A percentile compares a stretch with the other conserved stretches of the same genome.
phyloP scores from a whole-genome alignment of 23 tunicate genomes.

The Trididemnum nubilum region DNA sequence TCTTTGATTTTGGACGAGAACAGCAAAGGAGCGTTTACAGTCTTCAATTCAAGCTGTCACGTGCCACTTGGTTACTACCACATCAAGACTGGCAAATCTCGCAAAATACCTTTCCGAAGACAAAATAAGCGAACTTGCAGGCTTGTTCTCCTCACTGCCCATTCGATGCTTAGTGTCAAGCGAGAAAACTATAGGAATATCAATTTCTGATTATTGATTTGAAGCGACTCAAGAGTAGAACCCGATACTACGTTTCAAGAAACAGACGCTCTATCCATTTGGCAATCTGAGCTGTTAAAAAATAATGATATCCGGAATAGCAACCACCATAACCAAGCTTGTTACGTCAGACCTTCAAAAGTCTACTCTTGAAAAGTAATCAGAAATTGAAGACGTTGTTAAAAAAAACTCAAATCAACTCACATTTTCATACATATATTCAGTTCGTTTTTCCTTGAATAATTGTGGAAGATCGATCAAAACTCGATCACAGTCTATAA shows the following conservation, averaged over 20 bases:
- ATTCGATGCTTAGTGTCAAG: background rate
- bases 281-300: too few relatives aligned
- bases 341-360: background rate
- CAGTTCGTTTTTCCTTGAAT: background rate
- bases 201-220: background rate
- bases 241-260: background rate
- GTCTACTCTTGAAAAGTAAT: background rate
- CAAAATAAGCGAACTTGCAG: too few relatives aligned
- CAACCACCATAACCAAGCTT: background rate
- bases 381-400: background rate
- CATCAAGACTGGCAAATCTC: too few relatives aligned
- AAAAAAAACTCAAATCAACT: background rate
- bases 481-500: background rate
- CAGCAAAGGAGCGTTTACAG: too few relatives aligned
- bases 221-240: background rate
- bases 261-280: background rate
- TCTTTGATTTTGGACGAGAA: too few relatives aligned
- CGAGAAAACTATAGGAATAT: background rate
- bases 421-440: background rate
- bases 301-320: background rate
- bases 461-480: background rate
- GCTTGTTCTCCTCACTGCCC: background rate
- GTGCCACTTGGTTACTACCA: too few relatives aligned
- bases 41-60: too few relatives aligned
- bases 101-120: too few relatives aligned